phyloP scores from a whole-genome alignment of 2,797 vertebrate genomes.

The Clarias platycephalus region DNA sequence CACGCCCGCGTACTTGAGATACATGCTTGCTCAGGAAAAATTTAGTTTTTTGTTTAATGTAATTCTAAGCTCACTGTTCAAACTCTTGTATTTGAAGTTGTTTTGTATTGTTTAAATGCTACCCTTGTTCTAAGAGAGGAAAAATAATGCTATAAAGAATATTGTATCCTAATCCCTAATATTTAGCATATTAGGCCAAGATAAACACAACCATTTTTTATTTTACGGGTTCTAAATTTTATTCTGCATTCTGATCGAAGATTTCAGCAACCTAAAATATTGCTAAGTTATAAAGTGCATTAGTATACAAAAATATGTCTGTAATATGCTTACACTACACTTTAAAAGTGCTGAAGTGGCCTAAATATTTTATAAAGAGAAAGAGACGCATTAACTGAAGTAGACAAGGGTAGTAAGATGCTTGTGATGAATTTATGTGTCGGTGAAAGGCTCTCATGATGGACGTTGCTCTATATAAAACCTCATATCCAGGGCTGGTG shows the following conservation, averaged over 20 bases:
- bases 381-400: neutral
- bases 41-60: no score
- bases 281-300: no score
- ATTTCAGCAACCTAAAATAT: neutral
- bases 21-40: no score
- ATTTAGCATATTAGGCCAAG: neutral
- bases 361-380: neutral
- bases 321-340: neutral
- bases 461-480: neutral
- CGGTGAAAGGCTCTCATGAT: neutral
- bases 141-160: no score
- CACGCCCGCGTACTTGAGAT: no score
- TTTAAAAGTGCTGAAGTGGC: neutral
- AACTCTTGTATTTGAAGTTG: no score
- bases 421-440: neutral
- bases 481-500: neutral
- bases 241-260: neutral
- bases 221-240: neutral
- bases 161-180: no score
- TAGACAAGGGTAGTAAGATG: neutral
- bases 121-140: no score
- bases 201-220: neutral
- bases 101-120: no score
- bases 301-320: no score
- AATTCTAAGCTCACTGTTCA: no score